Evolutionary conservation across 2,113 vertebrate species (phyloP), one percentile per base, ranked within the genome.

Genomic region (Anguilla rostrata): DNA sequence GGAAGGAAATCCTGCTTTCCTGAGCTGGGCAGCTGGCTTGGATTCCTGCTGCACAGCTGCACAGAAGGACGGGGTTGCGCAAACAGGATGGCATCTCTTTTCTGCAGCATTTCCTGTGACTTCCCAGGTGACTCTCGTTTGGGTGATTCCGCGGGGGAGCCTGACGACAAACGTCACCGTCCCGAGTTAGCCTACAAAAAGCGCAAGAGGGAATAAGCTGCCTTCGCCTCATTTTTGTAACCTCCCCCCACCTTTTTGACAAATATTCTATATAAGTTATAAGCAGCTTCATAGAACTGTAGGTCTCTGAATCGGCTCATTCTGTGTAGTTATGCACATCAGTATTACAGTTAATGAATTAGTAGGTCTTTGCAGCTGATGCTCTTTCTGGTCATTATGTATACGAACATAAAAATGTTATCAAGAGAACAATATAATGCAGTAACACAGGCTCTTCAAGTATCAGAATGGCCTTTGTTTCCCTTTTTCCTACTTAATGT

Each of bases 51-150:
- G 9, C 22, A 39, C 66, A 87, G 60, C 82, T 78, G 71, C 71
- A 2, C n/a, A 75, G 26, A 29, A n/a, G 71, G 26, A 41, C 41
- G 15, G 81, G 29, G 85, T 53, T 81, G 22, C 22, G 75, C 84
- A 66, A 89, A 86, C 81, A 88, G 87, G 87, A 89, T 89, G 85
- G 88, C 86, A n/a, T 6, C 39, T n/a, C 43, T 39, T 63, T 56
- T 20, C 41, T 2, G 75, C 26, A 5, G 12, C 85, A 87, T 90
- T 93, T 93, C 92, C 87, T 88, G 84, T 87, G 1, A 87, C 81
- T 80, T 86, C 66, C 12, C 88, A 12, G 71, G 71, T 75, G 71
- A n/a, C 71, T 75, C 9, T 34, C n/a, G 16, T 34, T 34, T n/a
- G 71, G 7, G 71, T 75, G 7, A 75, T 9, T 75, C 71, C 71